Evolutionary conservation across 2,888 invertebrate genomes (phyloP), one percentile per base, ranked within the genome.

Genomic region (Hydrotaea diabolus): DNA sequence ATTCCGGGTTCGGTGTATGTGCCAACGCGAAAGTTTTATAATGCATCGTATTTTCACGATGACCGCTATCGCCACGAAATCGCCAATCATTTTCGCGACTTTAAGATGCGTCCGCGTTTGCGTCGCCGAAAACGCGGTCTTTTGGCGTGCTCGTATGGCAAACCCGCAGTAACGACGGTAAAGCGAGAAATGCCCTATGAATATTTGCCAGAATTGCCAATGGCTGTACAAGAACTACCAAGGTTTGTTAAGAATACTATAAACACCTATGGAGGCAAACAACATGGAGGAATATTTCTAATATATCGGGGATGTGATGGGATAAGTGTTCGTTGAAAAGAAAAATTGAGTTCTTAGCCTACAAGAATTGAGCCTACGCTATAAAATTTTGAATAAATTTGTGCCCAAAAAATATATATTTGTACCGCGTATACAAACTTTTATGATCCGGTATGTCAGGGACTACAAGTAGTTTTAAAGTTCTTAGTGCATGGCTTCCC

Each of bases 81-180:
- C 66, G 92, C 90, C n/a, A 92, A 92, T 88, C 89, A 92, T 88
- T 92, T 91, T 88, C 89, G 90, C 4, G 91, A 91, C 85, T 89
- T 87, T 55, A 90, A 91, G 86, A 77, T 73, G 39, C 77, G 79
- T 2, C 85, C 85, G 13, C 78, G 85, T 7, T 80, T 82, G 13
- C 57, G 64, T 9, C 87, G 81, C 19, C 66, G 77, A 26, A 72
- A 53, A 46, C 79, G 72, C 49, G 62, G 49, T 11, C 64, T 69
- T 55, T 78, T 83, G 39, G 77, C 71, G 76, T 85, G 79, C 31
- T 43, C 15, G 13, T 76, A 75, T 23, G 75, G 53, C 8, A 83
- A 83, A n/a, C 23, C 73, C 15, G 64, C 55, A 5, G n/a, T 3
- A 11, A 15, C 23, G 13, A 77, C 78, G 5, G 49, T 74, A 43